phyloP scores from a whole-genome alignment of 2,888 invertebrate species.

The Digitonthophagus gazella region DNA sequence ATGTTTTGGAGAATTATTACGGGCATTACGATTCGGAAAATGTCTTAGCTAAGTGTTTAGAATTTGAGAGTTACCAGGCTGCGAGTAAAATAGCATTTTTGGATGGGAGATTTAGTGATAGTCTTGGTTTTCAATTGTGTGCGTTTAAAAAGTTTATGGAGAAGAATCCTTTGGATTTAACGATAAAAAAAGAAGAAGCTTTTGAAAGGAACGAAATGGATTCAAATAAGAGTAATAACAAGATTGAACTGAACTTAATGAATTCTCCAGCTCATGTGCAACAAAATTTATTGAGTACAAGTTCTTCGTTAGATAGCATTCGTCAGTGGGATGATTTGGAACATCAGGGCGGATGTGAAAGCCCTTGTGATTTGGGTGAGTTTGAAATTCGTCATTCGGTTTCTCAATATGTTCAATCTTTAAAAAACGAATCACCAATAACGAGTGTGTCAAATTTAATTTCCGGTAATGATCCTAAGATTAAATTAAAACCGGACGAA shows the following conservation, averaged over 20 bases:
- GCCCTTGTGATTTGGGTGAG: conserved; percentile 46
- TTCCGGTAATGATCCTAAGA: conserved; percentile 19
- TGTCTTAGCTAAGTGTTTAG: conserved; percentile 45
- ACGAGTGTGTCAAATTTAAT: conserved; percentile 43
- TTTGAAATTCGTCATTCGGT: conserved; percentile 46
- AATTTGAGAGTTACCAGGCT: conserved; percentile 47
- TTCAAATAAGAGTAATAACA: conserved; percentile 29
- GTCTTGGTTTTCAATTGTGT: conserved; percentile 47
- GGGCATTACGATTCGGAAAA: conserved; percentile 50
- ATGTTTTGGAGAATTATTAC: conserved; percentile 46
- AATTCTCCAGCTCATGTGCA: conserved; percentile 41
- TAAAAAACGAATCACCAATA: conserved; percentile 43
- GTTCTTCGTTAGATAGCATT: conserved; percentile 50
- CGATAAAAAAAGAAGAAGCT: conserved; percentile 36
- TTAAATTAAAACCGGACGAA: conserved; percentile 29
- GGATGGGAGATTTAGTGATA: conserved; percentile 49
- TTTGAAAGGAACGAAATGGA: conserved; percentile 4
- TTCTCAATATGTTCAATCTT: conserved; percentile 46
- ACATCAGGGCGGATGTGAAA: conserved; percentile 50
- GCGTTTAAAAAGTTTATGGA: conserved; percentile 48
- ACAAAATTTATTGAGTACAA: conserved; percentile 42
- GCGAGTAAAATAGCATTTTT: conserved; percentile 49
- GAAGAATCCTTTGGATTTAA: conserved; percentile 38
- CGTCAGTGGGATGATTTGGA: conserved; percentile 50
- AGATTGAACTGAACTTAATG: conserved; percentile 34